A percentile compares a stretch with the other conserved stretches of the same genome.
phyloP scores from a whole-genome alignment of 2,797 vertebrate genomes.

The Miichthys miiuy region DNA sequence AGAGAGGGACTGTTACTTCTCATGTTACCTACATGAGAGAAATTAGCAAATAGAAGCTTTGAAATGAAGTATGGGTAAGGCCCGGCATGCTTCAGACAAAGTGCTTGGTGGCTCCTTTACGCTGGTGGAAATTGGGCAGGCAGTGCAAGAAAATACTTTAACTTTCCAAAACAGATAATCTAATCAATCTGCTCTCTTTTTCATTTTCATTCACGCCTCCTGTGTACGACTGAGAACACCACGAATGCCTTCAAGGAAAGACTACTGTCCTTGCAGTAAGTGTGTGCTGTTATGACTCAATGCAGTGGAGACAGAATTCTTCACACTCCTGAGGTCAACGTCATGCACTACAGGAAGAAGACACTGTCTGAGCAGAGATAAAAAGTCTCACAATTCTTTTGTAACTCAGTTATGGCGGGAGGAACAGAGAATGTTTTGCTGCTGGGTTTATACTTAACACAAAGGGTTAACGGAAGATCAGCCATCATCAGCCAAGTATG shows the following conservation, averaged over 20 bases:
- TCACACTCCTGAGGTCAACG: neutral
- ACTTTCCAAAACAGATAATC: neutral
- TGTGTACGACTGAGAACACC: neutral
- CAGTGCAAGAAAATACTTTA: neutral
- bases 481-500: neutral
- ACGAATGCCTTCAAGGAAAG: neutral
- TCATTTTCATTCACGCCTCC: neutral
- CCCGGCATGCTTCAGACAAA: neutral
- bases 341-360: neutral
- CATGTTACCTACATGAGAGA: neutral
- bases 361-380: neutral
- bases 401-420: neutral
- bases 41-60: neutral
- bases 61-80: neutral
- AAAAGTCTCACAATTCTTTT: neutral
- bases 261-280: neutral
- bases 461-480: neutral
- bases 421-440: neutral
- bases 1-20: neutral
- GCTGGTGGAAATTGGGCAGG: neutral
- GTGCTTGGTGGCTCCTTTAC: neutral
- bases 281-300: neutral
- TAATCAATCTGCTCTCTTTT: neutral
- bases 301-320: neutral
- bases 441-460: neutral